phyloP scores from a whole-genome alignment of 2,888 invertebrate species.

The Epistrophe grossulariae region DNA sequence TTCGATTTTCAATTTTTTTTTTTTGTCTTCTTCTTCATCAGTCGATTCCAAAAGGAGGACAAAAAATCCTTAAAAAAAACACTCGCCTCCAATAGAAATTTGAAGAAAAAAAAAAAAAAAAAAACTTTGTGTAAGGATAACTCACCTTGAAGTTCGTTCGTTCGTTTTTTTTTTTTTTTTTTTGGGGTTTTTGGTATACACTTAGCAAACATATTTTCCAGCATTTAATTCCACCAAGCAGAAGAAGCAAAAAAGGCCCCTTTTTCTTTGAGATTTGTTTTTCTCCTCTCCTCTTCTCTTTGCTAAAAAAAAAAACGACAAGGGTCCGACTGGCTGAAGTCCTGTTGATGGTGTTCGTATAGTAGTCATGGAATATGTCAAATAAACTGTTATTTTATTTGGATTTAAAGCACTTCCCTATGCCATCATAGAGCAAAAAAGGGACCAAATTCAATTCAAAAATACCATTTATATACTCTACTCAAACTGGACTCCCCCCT shows the following conservation, averaged over 20 bases:
- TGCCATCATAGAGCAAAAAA: background rate
- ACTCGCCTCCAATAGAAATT: background rate
- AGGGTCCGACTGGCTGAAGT: background rate
- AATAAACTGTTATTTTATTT: slow-evolving; percentile 65
- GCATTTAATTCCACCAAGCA: slow-evolving; percentile 54
- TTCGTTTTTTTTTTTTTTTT: background rate
- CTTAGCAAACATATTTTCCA: slow-evolving; percentile 64
- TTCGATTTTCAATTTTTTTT: background rate
- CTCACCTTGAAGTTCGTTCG: slow-evolving; percentile 12
- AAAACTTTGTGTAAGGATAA: slow-evolving; percentile 32
- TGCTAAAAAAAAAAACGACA: background rate
- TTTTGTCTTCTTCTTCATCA: background rate
- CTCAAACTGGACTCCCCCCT: background rate
- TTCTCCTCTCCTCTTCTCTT: background rate
- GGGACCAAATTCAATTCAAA: slow-evolving; percentile 61
- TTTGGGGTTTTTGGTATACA: background rate
- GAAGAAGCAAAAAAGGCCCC: slow-evolving; percentile 22
- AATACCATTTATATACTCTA: background rate
- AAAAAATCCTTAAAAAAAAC: slow-evolving; percentile 32
- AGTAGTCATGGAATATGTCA: slow-evolving; percentile 33
- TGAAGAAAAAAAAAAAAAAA: slow-evolving; percentile 21
- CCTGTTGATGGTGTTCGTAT: background rate
- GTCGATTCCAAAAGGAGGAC: background rate
- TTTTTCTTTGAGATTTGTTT: background rate
- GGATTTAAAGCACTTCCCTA: slow-evolving; percentile 52